phyloP scores from a whole-genome alignment of 2,888 invertebrate species.

The Hololepta plana region DNA sequence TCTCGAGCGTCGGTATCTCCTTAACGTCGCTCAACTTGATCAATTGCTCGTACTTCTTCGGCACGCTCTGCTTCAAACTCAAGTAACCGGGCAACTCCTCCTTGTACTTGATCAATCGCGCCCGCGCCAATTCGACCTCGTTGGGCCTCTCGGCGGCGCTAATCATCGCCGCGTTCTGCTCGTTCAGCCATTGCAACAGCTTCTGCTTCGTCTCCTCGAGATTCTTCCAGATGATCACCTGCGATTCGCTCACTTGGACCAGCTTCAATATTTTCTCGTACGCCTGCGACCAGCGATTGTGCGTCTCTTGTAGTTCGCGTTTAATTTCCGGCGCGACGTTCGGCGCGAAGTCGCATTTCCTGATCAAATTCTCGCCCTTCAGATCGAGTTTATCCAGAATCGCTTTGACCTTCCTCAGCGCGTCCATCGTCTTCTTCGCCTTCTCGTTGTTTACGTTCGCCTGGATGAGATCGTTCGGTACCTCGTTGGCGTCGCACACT shows the following conservation, averaged over 20 bases:
- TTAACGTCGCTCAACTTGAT: slow-evolving; percentile 53
- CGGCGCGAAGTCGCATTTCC: slow-evolving; percentile 49
- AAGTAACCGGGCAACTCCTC: slow-evolving; percentile 68
- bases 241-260: slow-evolving; percentile 69
- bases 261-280: slow-evolving; percentile 54
- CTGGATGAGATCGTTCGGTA: slow-evolving; percentile 55
- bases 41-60: slow-evolving; percentile 63
- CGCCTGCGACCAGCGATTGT: slow-evolving; percentile 49
- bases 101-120: slow-evolving; percentile 63
- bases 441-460: slow-evolving; percentile 54
- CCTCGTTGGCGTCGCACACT: slow-evolving; percentile 41
- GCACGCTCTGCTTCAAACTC: slow-evolving; percentile 58
- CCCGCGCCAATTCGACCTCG: slow-evolving; percentile 65
- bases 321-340: slow-evolving; percentile 38
- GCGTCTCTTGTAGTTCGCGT: slow-evolving; percentile 41
- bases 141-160: slow-evolving; percentile 58
- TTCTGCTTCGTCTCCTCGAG: slow-evolving; percentile 75
- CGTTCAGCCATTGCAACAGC: slow-evolving; percentile 64
- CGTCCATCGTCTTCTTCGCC: slow-evolving; percentile 56
- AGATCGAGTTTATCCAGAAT: slow-evolving; percentile 61
- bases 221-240: slow-evolving; percentile 84
- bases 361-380: slow-evolving; percentile 51
- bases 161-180: slow-evolving; percentile 59
- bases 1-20: slow-evolving; percentile 47
- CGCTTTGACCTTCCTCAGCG: slow-evolving; percentile 54